phyloP scores from a whole-genome alignment of 2,888 invertebrate genomes.

The Dynastes hyllus region DNA sequence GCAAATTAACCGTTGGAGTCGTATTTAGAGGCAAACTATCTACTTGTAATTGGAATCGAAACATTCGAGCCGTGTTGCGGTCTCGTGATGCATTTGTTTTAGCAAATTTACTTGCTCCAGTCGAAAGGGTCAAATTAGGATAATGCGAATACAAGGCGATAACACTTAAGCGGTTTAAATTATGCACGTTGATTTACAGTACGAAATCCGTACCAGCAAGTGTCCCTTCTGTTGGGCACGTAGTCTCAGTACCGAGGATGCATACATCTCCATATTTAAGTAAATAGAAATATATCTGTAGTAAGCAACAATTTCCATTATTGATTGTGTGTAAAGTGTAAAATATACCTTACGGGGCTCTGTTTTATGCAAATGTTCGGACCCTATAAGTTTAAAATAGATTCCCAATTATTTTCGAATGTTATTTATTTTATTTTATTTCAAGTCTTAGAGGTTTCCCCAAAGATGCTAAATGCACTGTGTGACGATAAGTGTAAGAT shows the following conservation, averaged over 20 bases:
- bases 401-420: background rate
- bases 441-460: background rate
- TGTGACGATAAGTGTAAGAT: too few species aligned
- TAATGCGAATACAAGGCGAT: constrained; percentile 23
- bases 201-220: background rate
- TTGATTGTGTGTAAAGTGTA: constrained; percentile 22
- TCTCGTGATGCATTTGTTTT: constrained; percentile 28
- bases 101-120: constrained; percentile 8
- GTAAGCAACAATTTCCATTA: constrained; percentile 21
- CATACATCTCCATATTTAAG: constrained; percentile 18
- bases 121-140: constrained; percentile 25
- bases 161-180: constrained; percentile 30
- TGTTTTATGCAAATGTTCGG: background rate
- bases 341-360: constrained; percentile 6
- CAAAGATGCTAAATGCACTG: too few species aligned
- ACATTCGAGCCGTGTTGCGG: constrained; percentile 17
- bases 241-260: background rate
- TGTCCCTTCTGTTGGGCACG: background rate
- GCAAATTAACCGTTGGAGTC: constrained; percentile 26
- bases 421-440: background rate
- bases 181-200: constrained; percentile 24
- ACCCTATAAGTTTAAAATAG: background rate
- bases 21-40: constrained; percentile 18
- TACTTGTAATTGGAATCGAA: constrained; percentile 34
- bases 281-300: constrained; percentile 26